Evolutionary conservation across 2,113 vertebrate species (phyloP), one percentile per base, ranked within the genome.

Genomic region (Phoxinus phoxinus): DNA sequence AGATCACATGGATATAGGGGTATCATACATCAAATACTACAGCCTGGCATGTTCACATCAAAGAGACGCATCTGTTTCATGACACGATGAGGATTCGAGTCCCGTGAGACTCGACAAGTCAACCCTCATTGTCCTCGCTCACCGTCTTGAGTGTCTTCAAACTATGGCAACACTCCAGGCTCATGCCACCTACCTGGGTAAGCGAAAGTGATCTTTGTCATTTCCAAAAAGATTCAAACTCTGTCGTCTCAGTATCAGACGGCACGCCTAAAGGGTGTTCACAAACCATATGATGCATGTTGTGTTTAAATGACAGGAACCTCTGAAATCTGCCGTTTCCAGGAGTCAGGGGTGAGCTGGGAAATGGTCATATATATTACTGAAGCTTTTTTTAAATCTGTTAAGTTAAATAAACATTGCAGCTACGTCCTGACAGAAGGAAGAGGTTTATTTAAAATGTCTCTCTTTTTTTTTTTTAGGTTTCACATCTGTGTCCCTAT

Each of bases 11-110:
- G 59, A 84, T 61, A 61, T 86, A 87, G 58, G 74, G 73, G 78
- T 89, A 89, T 88, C 87, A 88, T 87, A 91, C 91, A 90, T 91
- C 90, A 92, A 87, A 90, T 88, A 53, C 85, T 81, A 81, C 72
- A 78, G 81, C 76, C 58, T 67, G 32, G 46, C 77, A 61, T 72
- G 61, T 63, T 79, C 46, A 92, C 90, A 91, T 93, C 92, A 92
- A 93, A 93, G 86, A 73, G 69, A 87, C 86, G 81, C 89, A 88
- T 90, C 87, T 91, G 89, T 91, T 90, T 90, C 74, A 30, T 65
- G 79, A 90, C 81, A 88, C 27, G 86, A 87, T 27, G 86, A 80
- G 58, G 80, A 86, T 81, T 86, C 58, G 30, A 30, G 77, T 48
- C 69, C 81, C 75, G 8, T 58, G 76, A 71, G 56, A 46, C 48